Evolutionary conservation across 2,113 vertebrate species (phyloP).

Genomic region (Syngnathus scovelli): DNA sequence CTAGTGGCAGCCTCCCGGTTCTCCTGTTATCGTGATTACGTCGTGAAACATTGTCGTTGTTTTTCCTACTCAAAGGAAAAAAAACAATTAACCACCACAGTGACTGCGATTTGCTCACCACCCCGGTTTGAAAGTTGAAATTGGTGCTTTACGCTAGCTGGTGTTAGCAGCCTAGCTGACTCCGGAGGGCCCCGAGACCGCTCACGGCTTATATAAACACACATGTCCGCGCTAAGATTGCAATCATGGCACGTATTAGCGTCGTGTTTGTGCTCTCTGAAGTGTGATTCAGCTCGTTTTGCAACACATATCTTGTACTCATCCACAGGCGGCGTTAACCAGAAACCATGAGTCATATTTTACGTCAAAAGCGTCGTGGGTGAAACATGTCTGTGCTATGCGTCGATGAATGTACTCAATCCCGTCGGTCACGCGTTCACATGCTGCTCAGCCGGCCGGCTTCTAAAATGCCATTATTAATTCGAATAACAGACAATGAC

Average conservation of each 20-base stretch:
- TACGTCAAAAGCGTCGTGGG: conserved; percentile 7
- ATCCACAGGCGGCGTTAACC: neutral
- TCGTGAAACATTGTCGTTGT: conserved; percentile 12
- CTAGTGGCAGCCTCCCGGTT: conserved; percentile 6
- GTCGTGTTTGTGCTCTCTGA: too few relatives aligned
- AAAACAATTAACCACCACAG: too few relatives aligned
- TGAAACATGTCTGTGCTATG: conserved; percentile 52
- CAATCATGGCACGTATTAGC: neutral
- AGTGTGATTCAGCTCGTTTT: neutral
- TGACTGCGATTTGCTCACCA: neutral
- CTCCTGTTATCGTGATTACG: neutral
- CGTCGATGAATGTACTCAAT: conserved; percentile 15
- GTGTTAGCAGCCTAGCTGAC: neutral
- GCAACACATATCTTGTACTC: neutral
- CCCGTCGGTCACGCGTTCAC: neutral
- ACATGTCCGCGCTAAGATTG: neutral
- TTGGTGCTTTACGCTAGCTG: neutral
- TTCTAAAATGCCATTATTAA: neutral
- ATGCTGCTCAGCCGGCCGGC: neutral
- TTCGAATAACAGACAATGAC: neutral
- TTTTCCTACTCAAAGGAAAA: neutral
- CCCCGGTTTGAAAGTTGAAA: neutral
- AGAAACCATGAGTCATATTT: conserved; percentile 46
- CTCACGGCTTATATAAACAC: neutral
- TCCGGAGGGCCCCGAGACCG: neutral